Evolutionary conservation across 1,140 invertebrate genomes (phyloP).

Genomic region (Achatina immaculata): DNA sequence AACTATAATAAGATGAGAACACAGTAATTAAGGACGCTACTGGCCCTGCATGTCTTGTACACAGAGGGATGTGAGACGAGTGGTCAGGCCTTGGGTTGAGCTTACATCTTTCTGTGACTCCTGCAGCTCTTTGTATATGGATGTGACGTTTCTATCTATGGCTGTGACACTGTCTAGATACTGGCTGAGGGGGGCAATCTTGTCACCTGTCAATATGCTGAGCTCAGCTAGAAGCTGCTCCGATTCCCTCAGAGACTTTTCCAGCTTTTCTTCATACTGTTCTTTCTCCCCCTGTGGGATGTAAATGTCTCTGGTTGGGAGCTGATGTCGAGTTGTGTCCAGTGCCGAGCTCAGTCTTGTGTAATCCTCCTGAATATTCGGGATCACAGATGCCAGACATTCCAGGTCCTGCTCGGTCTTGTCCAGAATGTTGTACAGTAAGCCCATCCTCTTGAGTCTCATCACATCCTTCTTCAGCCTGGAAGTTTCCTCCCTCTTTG

Average conservation of each 20-base stretch:
- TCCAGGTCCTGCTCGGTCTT: constrained; percentile 50
- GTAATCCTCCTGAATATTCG: constrained; percentile 50
- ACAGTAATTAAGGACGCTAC: too few species aligned
- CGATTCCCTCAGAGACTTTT: background rate
- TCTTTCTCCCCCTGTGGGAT: constrained; percentile 52
- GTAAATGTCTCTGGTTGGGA: constrained; percentile 54
- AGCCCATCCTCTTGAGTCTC: constrained; percentile 47
- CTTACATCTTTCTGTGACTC: background rate
- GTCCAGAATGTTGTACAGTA: constrained; percentile 50
- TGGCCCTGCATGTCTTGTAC: constrained; percentile 23
- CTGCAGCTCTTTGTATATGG: background rate
- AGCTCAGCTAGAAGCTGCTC: constrained; percentile 23
- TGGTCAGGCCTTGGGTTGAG: background rate
- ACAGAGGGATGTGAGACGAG: background rate
- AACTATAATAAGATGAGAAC: too few species aligned
- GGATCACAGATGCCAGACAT: constrained; percentile 47
- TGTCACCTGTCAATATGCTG: background rate
- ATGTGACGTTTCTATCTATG: background rate
- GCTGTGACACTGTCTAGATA: background rate
- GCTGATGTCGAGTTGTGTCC: constrained; percentile 61
- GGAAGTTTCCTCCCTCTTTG: constrained; percentile 42
- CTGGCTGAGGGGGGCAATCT: background rate
- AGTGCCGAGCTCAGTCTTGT: constrained; percentile 51
- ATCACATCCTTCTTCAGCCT: constrained; percentile 42
- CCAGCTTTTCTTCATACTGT: background rate